A percentile compares a stretch with the other conserved stretches of the same genome.
Conservation (phyloP, 1,140 invertebrate genomes). For the Hyposmocoma kahamanoa region DNA sequence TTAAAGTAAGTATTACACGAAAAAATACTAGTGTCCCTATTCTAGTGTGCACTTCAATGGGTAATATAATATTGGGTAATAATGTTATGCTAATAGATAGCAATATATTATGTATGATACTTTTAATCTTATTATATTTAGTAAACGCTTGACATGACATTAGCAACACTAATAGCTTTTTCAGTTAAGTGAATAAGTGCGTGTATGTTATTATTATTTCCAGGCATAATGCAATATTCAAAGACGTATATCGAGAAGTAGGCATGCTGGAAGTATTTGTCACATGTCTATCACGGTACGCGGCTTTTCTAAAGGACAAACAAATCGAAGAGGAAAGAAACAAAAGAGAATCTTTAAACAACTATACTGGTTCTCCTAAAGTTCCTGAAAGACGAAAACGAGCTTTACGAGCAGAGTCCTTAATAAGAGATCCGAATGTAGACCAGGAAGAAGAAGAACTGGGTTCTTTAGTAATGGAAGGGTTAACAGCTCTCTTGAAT, state of each 20-base stretch:
- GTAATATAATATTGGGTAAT: too few relatives aligned
- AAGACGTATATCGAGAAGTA: constrained; percentile 98
- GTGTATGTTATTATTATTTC: neutral
- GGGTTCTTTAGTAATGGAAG: constrained; percentile 90
- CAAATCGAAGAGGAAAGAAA: constrained; percentile 66
- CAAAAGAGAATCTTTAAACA: constrained; percentile 32
- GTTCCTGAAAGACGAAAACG: constrained; percentile 55
- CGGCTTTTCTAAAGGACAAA: constrained; percentile 84
- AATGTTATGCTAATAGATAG: too few relatives aligned
- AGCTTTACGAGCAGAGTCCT: constrained; percentile 55
- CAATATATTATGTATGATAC: too few relatives aligned
- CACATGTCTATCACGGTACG: constrained; percentile 92
- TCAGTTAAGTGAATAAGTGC: too few relatives aligned
- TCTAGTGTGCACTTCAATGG: too few relatives aligned
- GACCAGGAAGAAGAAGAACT: constrained; percentile 82
- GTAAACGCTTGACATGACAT: neutral
- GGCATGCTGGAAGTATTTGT: constrained; percentile 98
- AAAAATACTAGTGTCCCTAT: too few relatives aligned
- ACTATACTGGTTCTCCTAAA: constrained; percentile 40
- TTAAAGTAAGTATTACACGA: constrained; percentile 80
- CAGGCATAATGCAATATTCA: constrained; percentile 93
- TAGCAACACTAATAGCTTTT: too few relatives aligned
- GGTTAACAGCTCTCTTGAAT: constrained; percentile 85
- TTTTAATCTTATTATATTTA: too few relatives aligned
- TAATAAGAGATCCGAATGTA: constrained; percentile 67